A percentile compares a stretch with the other conserved stretches of the same genome.
Evolutionary conservation across 2,113 vertebrate species (phyloP).

Genomic region (Actenoides hombroni): DNA sequence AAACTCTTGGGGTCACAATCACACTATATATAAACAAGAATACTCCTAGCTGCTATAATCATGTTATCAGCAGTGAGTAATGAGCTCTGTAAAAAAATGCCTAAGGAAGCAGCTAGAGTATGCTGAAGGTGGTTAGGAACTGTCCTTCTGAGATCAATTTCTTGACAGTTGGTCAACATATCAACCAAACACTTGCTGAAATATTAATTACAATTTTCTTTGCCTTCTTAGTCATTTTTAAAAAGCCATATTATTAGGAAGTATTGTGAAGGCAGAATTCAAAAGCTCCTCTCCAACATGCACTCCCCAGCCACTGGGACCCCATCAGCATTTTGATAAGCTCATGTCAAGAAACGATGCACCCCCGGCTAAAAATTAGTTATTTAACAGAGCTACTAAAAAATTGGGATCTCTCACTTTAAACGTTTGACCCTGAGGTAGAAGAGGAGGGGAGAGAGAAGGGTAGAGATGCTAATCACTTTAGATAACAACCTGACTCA

Average conservation of each 20-base stretch:
- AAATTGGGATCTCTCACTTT: slow-evolving; percentile 4
- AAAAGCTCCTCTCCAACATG: not conserved
- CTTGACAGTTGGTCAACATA: not conserved
- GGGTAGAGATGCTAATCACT: not conserved
- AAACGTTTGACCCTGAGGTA: not conserved
- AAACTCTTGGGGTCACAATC: not conserved
- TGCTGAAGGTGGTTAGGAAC: not conserved
- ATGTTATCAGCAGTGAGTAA: not conserved
- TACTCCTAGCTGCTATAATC: not conserved
- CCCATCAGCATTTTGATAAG: not conserved
- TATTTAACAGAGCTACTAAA: not conserved
- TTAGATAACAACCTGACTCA: slow-evolving; percentile 48
- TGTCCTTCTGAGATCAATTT: not conserved
- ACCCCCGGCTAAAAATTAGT: not conserved
- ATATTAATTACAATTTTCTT: not conserved
- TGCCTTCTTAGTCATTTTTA: not conserved
- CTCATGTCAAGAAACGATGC: accelerated
- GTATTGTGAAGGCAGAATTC: not conserved
- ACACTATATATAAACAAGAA: not conserved
- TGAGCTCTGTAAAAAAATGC: not conserved
- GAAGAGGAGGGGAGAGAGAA: not conserved
- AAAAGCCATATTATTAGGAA: not conserved
- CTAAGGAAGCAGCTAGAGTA: not conserved
- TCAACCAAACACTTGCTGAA: not conserved
- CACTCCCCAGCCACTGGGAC: not conserved